Evolutionary conservation across 1,140 invertebrate genomes (phyloP), one percentile per base, ranked within the genome.

Genomic region (Lineus longissimus): DNA sequence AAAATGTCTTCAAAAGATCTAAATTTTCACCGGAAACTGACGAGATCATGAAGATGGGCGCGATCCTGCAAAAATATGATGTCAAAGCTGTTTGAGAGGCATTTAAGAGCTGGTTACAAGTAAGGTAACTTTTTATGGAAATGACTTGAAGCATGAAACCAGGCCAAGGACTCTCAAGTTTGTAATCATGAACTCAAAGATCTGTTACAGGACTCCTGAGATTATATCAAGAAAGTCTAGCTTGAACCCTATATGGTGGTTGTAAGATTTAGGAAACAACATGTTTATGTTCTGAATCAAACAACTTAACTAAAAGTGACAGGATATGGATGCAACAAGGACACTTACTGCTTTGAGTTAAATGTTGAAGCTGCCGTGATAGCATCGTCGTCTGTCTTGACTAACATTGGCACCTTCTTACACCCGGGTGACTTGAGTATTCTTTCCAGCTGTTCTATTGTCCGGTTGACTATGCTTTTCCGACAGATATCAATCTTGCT

Each of bases 401-500:
- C 93, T 81, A 97, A 90, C 2, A 98, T 91, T 1, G 97, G 96
- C 59, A 98, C 92, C 85, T 98, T 98, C 58, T 95, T 88, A 81
- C 95, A 97, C 0, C 97, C 96, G 2, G 94, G 94, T n/a, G 93
- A 96, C 82, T 98, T 98, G 11, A 99, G 85, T 70, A 99, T 92
- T 76, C 93, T 88, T 62, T 96, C 88, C 6, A 99, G 83, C 66
- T 98, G 85, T 79, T 90, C 90, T 64, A 99, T 85, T 68, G 97
- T 98, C 73, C 97, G 94, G 83, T 94, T 89, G n/a, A 98, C 84
- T 55, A 98, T 88, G 82, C 97, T 95, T 33, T 90, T 87, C 13
- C 96, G 95, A 81, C 96, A 98, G 95, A 98, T 98, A 80, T 99
- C 97, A 70, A 98, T 96, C 86, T 97, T 97, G 22, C 92, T 97